Evolutionary conservation across 2,797 vertebrate genomes (phyloP).

Genomic region (Antrozous pallidus): DNA sequence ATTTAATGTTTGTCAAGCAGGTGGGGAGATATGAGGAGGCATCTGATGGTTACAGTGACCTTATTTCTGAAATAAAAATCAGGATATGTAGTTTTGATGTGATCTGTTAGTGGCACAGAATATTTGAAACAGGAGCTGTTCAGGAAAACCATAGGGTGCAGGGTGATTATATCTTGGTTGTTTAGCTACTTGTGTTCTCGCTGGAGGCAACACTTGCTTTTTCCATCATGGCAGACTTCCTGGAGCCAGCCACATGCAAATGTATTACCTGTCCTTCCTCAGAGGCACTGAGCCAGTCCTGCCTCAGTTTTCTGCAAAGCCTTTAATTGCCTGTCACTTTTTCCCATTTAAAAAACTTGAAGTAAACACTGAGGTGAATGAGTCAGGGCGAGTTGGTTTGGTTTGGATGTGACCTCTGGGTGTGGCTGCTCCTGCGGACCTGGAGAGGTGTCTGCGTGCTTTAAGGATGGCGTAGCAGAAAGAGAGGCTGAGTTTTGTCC

Average conservation of each 20-base stretch:
- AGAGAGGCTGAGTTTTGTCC: neutral
- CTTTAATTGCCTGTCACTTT: neutral
- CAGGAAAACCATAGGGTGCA: neutral
- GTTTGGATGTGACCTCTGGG: neutral
- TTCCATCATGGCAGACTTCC: neutral
- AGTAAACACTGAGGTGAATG: slow-evolving; percentile 22
- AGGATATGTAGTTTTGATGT: neutral
- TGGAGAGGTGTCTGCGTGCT: neutral
- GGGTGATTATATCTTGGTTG: neutral
- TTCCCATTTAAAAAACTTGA: neutral
- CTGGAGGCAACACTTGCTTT: neutral
- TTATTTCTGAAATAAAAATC: neutral
- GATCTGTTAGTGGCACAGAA: neutral
- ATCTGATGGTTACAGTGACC: neutral
- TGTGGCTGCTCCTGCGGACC: neutral
- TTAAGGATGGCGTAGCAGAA: neutral
- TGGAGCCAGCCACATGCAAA: neutral
- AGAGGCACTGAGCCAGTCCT: neutral
- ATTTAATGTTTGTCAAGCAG: neutral
- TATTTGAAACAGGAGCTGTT: neutral
- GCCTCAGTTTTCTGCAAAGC: neutral
- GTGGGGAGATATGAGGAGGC: neutral
- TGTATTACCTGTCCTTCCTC: neutral
- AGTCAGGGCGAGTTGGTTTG: neutral
- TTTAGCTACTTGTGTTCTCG: neutral